Base-by-base conservation (phyloP, 2,888 invertebrate species). In the Tipula helvola region DNA sequence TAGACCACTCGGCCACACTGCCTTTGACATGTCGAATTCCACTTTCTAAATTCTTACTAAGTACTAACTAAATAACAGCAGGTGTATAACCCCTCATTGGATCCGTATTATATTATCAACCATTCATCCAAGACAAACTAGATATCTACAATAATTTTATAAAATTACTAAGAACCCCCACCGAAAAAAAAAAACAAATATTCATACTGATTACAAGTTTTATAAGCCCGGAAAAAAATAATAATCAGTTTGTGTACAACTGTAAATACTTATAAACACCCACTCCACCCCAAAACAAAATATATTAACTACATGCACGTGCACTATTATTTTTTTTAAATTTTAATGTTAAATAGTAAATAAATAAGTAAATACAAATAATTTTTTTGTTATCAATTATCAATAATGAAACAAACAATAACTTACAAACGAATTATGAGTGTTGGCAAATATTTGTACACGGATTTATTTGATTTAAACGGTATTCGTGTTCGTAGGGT, bases 1-100 rank as follows among this genome's bases (percentile, higher is more conserved):
- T 86, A 86, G 86, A 86, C 86, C 86, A 52, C 86, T 86, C 86
- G 86, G 86, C 86, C 86, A 86, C 86, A 52, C 86, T 86, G 86
- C 86, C 86, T 44, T n/a, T 52, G 5, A n/a, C 2, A 52, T 41
- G 41, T 5, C 10, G 3, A 41, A 41, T 3, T 41, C 28, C 28
- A 28, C 28, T 28, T 28, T 28, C 28, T 28, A 28, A 41, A 41
- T 41, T 44, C 10, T 10, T 44, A 44, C 8, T 10, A 44, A 44
- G 2, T 44, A 44, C n/a, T n/a, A n/a, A n/a, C n/a, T n/a, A 10
- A 44, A 3, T 10, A 12, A 44, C 1, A 47, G 13, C 52, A 52
- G 52, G 52, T 52, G 52, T n/a, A 52, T 52, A 52, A 10, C 44
- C 3, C 10, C 44, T 0, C 12, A 28, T 3, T 47, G n/a, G 0